These are phyloP conservation scores for Aphrocallistes beatrix DNA, from an alignment of 37 sponge, comb jelly and placozoan species.

Conservation along the genomic window DNA sequence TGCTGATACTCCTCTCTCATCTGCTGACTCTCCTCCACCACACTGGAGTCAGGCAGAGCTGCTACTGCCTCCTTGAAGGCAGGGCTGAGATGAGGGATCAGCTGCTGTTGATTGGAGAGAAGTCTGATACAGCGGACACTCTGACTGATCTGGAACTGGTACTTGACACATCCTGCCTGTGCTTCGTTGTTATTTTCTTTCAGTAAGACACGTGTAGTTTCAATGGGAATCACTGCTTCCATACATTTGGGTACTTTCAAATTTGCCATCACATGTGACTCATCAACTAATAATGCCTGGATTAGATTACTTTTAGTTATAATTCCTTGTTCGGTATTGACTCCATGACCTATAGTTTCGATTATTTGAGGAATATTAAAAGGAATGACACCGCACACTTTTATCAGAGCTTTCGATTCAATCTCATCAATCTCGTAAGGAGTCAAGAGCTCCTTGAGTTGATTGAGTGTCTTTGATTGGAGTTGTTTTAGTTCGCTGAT, in stretches of 20 bases:
- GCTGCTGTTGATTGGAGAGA: neutral
- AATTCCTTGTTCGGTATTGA: neutral
- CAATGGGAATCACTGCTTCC: neutral
- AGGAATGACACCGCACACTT: neutral
- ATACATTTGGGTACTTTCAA: neutral
- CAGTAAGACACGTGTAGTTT: neutral
- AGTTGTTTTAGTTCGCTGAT: neutral
- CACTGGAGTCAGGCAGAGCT: neutral
- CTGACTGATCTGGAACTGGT: neutral
- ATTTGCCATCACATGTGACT: neutral
- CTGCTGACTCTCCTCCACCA: neutral
- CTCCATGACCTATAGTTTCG: neutral
- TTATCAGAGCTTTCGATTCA: neutral
- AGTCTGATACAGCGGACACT: neutral
- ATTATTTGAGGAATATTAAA: neutral
- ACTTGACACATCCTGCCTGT: neutral
- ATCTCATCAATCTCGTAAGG: neutral
- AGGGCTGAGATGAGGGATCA: neutral
- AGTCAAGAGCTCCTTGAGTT: neutral
- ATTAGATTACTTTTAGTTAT: neutral
- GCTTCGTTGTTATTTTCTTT: no score
- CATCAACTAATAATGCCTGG: neutral
- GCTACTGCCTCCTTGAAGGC: neutral
- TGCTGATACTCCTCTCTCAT: neutral
- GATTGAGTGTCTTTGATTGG: neutral